A percentile compares a stretch with the other conserved stretches of the same genome.
phyloP scores from a whole-genome alignment of 2,797 vertebrate genomes.

The Alosa sapidissima region DNA sequence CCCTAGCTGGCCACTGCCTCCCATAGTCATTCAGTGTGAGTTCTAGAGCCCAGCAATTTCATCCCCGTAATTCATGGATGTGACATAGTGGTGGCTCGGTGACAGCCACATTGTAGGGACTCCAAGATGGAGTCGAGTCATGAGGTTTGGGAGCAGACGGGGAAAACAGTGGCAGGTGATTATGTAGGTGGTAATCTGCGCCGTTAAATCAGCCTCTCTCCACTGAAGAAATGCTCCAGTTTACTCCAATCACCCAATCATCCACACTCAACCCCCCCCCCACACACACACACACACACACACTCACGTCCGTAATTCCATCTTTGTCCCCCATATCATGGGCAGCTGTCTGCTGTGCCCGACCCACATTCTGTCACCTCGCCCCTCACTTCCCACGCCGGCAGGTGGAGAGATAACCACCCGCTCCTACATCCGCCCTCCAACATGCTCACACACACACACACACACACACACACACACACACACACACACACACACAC shows the following conservation, averaged over 20 bases:
- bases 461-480: too few species aligned
- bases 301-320: neutral
- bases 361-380: conserved; percentile 37
- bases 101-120: neutral
- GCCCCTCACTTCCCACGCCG: neutral
- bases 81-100: neutral
- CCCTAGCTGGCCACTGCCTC: neutral
- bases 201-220: neutral
- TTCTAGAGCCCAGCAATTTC: neutral
- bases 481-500: too few species aligned
- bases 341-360: conserved; percentile 35
- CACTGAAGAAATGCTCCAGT: neutral
- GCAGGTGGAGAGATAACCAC: conserved; percentile 36
- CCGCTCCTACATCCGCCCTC: conserved; percentile 15
- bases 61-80: neutral
- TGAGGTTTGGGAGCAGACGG: conserved; percentile 5
- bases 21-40: neutral
- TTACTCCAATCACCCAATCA: neutral
- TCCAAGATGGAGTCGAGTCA: neutral
- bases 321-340: conserved; percentile 13
- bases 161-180: conserved; percentile 28
- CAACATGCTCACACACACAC: neutral
- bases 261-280: neutral
- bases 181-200: conserved; percentile 23
- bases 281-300: neutral